These are phyloP conservation scores for Psephotus haematonotus DNA, from an alignment of 2,113 vertebrate species.

Conservation along the genomic window DNA sequence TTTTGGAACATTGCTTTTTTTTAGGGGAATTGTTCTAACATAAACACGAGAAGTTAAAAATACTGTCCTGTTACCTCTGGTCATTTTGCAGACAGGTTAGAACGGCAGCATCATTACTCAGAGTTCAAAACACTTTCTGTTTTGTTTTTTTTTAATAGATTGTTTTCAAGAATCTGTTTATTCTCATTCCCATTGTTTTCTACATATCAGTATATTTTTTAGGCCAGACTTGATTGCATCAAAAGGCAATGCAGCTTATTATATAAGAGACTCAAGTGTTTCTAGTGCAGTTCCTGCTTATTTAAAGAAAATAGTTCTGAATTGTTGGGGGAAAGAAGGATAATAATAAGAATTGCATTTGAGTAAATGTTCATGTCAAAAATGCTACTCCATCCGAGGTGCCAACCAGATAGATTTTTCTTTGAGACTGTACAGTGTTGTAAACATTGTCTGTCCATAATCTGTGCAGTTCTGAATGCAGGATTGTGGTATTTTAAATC, in stretches of 20 bases:
- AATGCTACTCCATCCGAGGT: not conserved
- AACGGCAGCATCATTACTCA: not conserved
- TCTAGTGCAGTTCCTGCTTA: not conserved
- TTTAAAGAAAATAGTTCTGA: not conserved
- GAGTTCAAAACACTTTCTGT: not conserved
- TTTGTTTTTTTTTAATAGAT: not conserved
- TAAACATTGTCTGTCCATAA: not conserved
- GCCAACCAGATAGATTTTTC: not conserved
- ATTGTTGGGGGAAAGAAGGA: not conserved
- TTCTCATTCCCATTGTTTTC: not conserved
- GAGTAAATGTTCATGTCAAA: not conserved
- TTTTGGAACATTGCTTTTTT: not conserved
- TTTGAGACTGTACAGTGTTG: not conserved
- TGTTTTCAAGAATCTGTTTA: not conserved
- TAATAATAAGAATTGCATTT: not conserved
- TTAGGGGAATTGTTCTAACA: not conserved
- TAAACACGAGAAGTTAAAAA: not conserved
- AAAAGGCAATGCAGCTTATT: not conserved
- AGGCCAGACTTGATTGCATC: not conserved
- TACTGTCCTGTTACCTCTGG: not conserved
- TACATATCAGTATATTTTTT: not conserved
- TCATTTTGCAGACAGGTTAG: not conserved
- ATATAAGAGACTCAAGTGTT: not conserved
- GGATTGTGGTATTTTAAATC: not conserved
- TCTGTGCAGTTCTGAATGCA: not conserved